A percentile compares a stretch with the other conserved stretches of the same genome.
Evolutionary conservation across 2,113 vertebrate genomes (phyloP).

Genomic region (Bettongia penicillata): DNA sequence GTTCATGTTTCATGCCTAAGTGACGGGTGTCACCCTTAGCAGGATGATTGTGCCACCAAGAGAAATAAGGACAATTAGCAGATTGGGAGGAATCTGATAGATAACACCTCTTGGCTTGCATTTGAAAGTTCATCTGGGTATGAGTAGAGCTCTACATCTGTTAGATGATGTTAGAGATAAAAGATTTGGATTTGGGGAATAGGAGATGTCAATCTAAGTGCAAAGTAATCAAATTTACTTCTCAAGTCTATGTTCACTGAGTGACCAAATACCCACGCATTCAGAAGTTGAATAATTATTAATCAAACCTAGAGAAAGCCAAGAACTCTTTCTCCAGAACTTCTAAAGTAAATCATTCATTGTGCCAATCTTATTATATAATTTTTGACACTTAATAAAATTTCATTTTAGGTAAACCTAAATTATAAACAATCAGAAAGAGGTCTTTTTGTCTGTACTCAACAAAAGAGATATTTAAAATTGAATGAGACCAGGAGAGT

Average conservation of each 20-base stretch:
- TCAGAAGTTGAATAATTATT: background rate
- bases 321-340: rapidly evolving
- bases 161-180: background rate
- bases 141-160: background rate
- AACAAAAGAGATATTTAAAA: rapidly evolving
- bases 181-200: background rate
- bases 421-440: background rate
- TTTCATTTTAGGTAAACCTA: background rate
- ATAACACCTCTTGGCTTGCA: background rate
- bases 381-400: background rate
- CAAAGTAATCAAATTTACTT: background rate
- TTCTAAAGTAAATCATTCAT: rapidly evolving
- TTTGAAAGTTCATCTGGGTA: background rate
- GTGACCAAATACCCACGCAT: background rate
- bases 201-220: background rate
- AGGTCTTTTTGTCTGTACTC: no score
- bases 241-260: background rate
- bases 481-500: rapidly evolving
- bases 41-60: background rate
- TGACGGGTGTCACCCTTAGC: background rate
- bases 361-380: rapidly evolving
- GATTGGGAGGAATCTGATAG: background rate
- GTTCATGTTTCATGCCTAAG: background rate
- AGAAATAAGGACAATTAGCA: background rate
- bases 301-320: background rate